Base-by-base conservation (phyloP, 2,113 vertebrate species). In the Psittacula cyanocephala region DNA sequence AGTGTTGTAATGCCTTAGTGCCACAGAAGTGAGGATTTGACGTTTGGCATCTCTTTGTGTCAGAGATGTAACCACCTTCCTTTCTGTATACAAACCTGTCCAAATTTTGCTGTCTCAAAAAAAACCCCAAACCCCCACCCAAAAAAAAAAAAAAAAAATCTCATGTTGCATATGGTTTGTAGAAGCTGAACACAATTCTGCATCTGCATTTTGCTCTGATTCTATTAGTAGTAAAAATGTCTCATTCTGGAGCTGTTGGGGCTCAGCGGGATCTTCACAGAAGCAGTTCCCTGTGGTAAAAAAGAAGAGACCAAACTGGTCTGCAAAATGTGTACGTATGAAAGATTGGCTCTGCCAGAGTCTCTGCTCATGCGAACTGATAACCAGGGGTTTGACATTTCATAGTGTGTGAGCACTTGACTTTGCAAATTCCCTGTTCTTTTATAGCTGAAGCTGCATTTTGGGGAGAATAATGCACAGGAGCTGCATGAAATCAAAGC, bases 61-160 rank as follows among this genome's bases (percentile, higher is more conserved):
- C 11, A 70, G 49, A 67, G n/a, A 13, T 65, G 29, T 65, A 49
- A 57, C 13, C 57, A 59, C 53, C 13, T 89, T 68, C 31, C n/a
- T 82, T 39, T 76, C 44, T 88, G 17, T 31, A 9, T 44, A 20
- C 7, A 83, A 57, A 83, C 17, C 69, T 6, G 2, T 53, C 28
- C 50, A 60, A 31, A 84, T 59, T 75, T 74, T 67, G 12, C 27
- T 41, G 55, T 35, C 62, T 52, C 27, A 6, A 41, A 68, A 78
- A 60, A 4, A 33, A 12, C 11, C 7, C 1, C 3, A 44, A 52
- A 27, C 5, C 10, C 19, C 44, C 44, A 11, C 12, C 2, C 4
- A 44, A 52, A 65, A n/a, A n/a, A 10, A 60, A 22, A 10, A 59
- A 55, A 57, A 59, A 39, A 55, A 86, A 35, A 7, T 14, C 17